Evolutionary conservation across 2,113 vertebrate species (phyloP), one percentile per base, ranked within the genome.

Genomic region (Brachyistius frenatus): DNA sequence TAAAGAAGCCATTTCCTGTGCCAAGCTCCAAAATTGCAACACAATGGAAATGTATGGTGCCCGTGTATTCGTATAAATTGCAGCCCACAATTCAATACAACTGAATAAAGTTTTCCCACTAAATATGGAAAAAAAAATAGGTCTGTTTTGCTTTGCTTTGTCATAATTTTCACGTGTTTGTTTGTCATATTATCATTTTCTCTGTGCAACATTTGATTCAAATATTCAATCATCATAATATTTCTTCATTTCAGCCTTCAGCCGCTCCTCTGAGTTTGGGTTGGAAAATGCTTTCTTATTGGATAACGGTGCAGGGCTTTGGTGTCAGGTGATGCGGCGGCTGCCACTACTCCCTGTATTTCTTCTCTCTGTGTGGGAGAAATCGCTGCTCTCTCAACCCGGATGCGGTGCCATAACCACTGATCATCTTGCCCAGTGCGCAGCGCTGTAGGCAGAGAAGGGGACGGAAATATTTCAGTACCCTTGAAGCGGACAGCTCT

Each of bases 291-390:
- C 31, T 60, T 62, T 83, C 72, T 88, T 30, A 94, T 95, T 95
- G 94, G 94, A 75, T 52, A 62, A n/a, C 53, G 57, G 60, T 11
- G 84, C 61, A 44, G 77, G 61, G 66, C 78, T 63, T 46, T 36
- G 54, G 41, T 70, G 92, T 94, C 95, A 94, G 93, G 87, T 95
- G 94, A 93, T 93, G 86, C 85, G 37, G 76, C 32, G 32, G 72
- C 83, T 93, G 82, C 74, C 77, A 85, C 84, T 85, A 77, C 88
- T 84, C 85, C 83, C 76, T 13, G 23, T 23, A 23, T 23, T 83
- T 53, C 60, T 58, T 49, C 62, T 10, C 36, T 79, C 65, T 30
- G 79, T 71, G 69, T 60, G 66, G 23, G 58, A 52, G 56, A 87
- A 78, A 83, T 83, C 77, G 44, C 79, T 76, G 65, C 65, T 85